A percentile compares a stretch with the other conserved stretches of the same genome.
These are phyloP conservation scores for Caenorhabditis afra DNA, from an alignment of 2,888 invertebrate species.

Conservation along the genomic window DNA sequence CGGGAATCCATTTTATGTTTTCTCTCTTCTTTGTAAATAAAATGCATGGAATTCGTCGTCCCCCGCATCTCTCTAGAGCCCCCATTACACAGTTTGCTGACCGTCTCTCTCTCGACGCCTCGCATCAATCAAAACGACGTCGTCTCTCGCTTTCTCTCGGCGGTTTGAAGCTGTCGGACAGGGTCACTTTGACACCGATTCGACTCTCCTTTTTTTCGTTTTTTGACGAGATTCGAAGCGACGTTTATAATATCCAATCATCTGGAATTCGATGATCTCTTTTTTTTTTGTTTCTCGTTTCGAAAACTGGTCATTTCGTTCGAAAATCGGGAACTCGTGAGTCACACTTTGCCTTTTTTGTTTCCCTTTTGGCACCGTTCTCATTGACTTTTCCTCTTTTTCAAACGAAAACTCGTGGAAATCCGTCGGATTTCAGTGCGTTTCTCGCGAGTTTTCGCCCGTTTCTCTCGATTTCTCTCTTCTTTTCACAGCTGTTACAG, in stretches of 20 bases:
- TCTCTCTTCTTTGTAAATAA: slow-evolving; percentile 10
- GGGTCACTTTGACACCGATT: background rate
- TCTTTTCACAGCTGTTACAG: too few species aligned
- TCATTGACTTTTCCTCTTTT: background rate
- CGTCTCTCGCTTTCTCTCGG: background rate
- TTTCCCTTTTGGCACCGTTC: too few species aligned
- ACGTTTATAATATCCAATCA: slow-evolving; percentile 10
- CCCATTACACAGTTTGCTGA: slow-evolving; percentile 24
- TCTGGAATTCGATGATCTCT: slow-evolving; percentile 6
- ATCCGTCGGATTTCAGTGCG: background rate
- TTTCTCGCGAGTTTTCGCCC: too few species aligned
- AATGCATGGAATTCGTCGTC: background rate
- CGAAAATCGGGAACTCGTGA: background rate
- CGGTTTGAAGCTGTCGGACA: slow-evolving; percentile 2
- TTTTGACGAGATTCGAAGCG: slow-evolving; percentile 10
- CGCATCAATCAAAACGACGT: slow-evolving; percentile 11
- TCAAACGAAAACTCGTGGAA: background rate
- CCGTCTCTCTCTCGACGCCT: background rate
- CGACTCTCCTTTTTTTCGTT: background rate
- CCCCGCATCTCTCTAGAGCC: background rate
- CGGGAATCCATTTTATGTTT: background rate
- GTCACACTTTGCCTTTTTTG: background rate
- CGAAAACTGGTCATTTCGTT: slow-evolving; percentile 13
- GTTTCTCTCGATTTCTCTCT: too few species aligned
- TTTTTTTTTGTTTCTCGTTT: background rate